These are phyloP conservation scores for Accipiter virgatus DNA, from an alignment of 2,113 vertebrate genomes.

Conservation along the genomic window DNA sequence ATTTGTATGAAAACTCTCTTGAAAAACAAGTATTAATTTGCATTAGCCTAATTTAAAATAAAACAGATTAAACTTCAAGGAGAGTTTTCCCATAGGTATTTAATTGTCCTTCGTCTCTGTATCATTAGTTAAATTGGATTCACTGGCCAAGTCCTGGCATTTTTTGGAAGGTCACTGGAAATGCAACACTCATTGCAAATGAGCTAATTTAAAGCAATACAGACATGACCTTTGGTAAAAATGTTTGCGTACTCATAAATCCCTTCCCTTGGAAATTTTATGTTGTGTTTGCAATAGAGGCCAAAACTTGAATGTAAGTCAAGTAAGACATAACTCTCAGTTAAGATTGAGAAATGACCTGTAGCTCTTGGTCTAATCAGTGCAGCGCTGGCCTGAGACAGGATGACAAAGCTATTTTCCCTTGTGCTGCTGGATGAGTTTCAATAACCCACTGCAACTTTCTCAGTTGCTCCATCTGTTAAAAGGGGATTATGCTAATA, in stretches of 20 bases:
- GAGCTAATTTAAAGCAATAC: background rate
- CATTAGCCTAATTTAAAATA: background rate
- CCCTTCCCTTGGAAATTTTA: background rate
- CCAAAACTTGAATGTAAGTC: background rate
- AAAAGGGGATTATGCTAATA: background rate
- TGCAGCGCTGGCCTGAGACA: background rate
- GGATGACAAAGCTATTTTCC: background rate
- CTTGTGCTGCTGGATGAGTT: background rate
- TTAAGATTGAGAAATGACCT: background rate
- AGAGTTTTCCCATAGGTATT: background rate
- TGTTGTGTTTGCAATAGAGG: background rate
- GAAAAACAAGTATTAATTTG: background rate
- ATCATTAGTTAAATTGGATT: background rate
- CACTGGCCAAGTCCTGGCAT: background rate
- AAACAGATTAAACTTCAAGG: background rate
- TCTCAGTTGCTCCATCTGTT: slow-evolving; percentile 6
- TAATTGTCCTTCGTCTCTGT: background rate
- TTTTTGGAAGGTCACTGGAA: background rate
- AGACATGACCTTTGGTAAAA: background rate
- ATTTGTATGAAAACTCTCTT: background rate
- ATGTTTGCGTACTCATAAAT: background rate
- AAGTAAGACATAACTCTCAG: background rate
- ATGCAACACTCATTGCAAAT: background rate
- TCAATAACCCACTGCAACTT: background rate
- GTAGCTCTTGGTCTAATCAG: background rate